These are phyloP conservation scores for Prionailurus viverrinus DNA, from an alignment of 2,113 vertebrate genomes.

Conservation along the genomic window DNA sequence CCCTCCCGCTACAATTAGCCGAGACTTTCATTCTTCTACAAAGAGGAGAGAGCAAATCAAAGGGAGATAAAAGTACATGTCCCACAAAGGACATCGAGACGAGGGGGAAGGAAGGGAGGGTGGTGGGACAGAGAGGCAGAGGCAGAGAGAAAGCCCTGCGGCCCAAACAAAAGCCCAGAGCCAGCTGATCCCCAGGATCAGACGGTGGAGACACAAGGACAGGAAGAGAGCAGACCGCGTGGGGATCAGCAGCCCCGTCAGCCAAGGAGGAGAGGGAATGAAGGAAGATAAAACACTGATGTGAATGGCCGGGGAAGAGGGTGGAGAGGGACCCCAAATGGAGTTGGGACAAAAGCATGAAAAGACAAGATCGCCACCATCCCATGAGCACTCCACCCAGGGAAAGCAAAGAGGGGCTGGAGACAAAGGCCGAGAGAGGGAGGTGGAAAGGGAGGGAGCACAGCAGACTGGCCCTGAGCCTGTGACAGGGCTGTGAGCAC, in stretches of 20 bases:
- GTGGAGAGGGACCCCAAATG: conserved; percentile 70
- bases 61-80: conserved; percentile 80
- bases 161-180: conserved; percentile 81
- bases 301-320: conserved; percentile 68
- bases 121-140: conserved; percentile 78
- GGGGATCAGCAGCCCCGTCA: background rate
- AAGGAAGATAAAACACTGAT: conserved; percentile 67
- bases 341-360: conserved; percentile 74
- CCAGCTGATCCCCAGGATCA: conserved; percentile 74
- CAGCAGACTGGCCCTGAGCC: background rate
- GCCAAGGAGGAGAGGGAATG: conserved; percentile 54
- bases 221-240: conserved; percentile 62
- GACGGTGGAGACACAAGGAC: conserved; percentile 62
- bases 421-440: conserved; percentile 53
- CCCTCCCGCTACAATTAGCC: conserved; percentile 80
- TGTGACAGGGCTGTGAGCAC: accelerated
- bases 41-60: conserved; percentile 79
- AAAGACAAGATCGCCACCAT: conserved; percentile 63
- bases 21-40: conserved; percentile 79
- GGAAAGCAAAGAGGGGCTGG: conserved; percentile 60
- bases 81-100: conserved; percentile 77
- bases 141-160: conserved; percentile 69
- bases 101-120: conserved; percentile 76
- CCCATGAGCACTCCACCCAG: conserved; percentile 9
- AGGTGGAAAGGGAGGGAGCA: background rate